These are phyloP conservation scores for Chiloscyllium punctatum DNA, from an alignment of 2,797 vertebrate species.

Conservation along the genomic window DNA sequence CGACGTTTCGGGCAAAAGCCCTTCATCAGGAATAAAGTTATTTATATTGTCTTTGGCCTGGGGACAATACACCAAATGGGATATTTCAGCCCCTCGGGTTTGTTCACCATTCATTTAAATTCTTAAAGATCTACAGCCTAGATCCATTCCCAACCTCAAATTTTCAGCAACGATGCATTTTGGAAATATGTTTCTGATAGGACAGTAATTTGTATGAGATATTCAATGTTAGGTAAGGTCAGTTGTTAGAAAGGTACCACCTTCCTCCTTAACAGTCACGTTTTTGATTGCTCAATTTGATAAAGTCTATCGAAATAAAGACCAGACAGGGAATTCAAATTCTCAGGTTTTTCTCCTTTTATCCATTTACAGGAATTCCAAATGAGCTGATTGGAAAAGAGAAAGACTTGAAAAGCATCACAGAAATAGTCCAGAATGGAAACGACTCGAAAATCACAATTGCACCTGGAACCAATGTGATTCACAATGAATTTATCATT, in stretches of 20 bases:
- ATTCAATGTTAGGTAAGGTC: neutral
- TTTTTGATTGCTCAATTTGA: neutral
- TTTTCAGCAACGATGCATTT: neutral
- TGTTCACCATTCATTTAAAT: neutral
- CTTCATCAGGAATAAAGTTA: too few species aligned
- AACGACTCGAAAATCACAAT: neutral
- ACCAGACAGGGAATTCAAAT: neutral
- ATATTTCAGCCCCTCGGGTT: neutral
- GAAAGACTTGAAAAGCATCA: constrained; percentile 5
- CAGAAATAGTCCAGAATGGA: neutral
- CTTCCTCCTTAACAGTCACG: neutral
- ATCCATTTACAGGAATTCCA: neutral
- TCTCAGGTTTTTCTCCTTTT: neutral
- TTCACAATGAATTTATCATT: neutral
- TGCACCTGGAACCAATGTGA: neutral
- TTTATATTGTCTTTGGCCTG: neutral
- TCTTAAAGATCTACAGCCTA: neutral
- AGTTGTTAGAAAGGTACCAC: neutral
- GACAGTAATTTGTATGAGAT: neutral
- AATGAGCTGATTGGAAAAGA: constrained; percentile 9
- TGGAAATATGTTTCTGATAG: neutral
- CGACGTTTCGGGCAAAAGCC: too few species aligned
- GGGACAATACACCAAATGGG: neutral
- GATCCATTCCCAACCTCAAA: neutral
- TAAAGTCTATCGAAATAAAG: neutral